Evolutionary conservation across 1,140 invertebrate species (phyloP).

Genomic region (Anastrepha ludens): DNA sequence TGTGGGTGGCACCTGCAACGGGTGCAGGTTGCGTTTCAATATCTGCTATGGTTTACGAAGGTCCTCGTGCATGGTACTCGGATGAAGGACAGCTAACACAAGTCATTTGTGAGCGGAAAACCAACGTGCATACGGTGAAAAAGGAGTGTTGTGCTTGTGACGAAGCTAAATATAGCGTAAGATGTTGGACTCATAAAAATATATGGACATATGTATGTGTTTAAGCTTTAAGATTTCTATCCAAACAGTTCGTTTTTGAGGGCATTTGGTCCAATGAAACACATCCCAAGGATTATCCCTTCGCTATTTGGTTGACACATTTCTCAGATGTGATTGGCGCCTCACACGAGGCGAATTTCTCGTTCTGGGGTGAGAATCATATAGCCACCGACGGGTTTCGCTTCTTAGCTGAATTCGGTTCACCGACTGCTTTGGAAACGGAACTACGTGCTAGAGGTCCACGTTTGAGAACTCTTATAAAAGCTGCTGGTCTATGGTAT

Average conservation of each 20-base stretch:
- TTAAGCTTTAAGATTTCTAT: neutral
- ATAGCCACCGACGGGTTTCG: slow-evolving; percentile 94
- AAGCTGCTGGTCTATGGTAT: slow-evolving; percentile 95
- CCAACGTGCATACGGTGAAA: slow-evolving; percentile 75
- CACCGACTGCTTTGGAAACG: slow-evolving; percentile 90
- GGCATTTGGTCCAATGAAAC: slow-evolving; percentile 97
- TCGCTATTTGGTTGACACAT: slow-evolving; percentile 91
- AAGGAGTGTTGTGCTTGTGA: slow-evolving; percentile 91
- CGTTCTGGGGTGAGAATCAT: slow-evolving; percentile 95
- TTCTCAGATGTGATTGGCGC: slow-evolving; percentile 99
- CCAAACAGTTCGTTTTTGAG: slow-evolving; percentile 88
- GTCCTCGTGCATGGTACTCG: slow-evolving; percentile 88
- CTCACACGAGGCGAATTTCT: slow-evolving; percentile 91
- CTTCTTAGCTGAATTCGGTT: slow-evolving; percentile 82
- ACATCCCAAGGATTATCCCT: slow-evolving; percentile 98
- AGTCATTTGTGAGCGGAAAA: slow-evolving; percentile 84
- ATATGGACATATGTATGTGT: neutral
- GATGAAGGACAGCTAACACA: slow-evolving; percentile 90
- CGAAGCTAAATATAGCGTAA: slow-evolving; percentile 91
- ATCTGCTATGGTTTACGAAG: slow-evolving; percentile 92
- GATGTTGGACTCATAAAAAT: slow-evolving; percentile 60
- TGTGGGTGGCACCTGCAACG: slow-evolving; percentile 90
- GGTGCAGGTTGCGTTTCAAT: slow-evolving; percentile 88
- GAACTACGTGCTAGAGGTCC: slow-evolving; percentile 90
- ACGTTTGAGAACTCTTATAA: slow-evolving; percentile 93